Evolutionary conservation across 2,113 vertebrate species (phyloP).

Genomic region (Amphiprion ocellaris): DNA sequence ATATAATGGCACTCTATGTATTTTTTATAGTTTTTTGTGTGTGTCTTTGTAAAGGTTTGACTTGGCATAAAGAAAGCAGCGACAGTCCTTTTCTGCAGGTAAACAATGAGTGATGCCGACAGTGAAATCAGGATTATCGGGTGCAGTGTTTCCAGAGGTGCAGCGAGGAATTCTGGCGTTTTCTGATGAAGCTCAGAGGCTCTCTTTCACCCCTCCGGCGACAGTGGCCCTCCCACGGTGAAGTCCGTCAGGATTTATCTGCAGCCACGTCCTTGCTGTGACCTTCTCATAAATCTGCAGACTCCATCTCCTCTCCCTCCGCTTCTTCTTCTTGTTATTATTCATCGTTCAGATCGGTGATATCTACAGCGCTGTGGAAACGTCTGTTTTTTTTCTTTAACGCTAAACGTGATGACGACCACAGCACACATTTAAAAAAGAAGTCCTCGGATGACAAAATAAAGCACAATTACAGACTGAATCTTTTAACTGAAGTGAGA

Average conservation of each 20-base stretch:
- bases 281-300: conserved; percentile 65
- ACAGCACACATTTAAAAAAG: conserved; percentile 35
- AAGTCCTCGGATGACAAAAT: conserved; percentile 15
- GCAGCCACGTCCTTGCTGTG: conserved; percentile 57
- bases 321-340: conserved; percentile 5
- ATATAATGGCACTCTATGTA: conserved; percentile 45
- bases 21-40: not conserved
- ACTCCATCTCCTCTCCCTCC: conserved; percentile 23
- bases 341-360: conserved; percentile 23
- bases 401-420: conserved; percentile 14
- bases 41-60: conserved; percentile 26
- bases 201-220: conserved; percentile 5
- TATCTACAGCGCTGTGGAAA: conserved; percentile 47
- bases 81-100: conserved; percentile 36
- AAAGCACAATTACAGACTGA: conserved; percentile 43
- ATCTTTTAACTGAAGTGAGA: conserved; percentile 15
- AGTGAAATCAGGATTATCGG: not conserved
- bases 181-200: conserved; percentile 22
- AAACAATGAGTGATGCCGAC: conserved; percentile 23
- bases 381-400: conserved; percentile 24
- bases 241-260: conserved; percentile 55
- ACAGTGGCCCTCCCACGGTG: conserved; percentile 31
- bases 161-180: conserved; percentile 13
- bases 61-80: conserved; percentile 38
- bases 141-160: conserved; percentile 9